phyloP scores from a whole-genome alignment of 2,113 vertebrate species.

The Clinocottus analis region DNA sequence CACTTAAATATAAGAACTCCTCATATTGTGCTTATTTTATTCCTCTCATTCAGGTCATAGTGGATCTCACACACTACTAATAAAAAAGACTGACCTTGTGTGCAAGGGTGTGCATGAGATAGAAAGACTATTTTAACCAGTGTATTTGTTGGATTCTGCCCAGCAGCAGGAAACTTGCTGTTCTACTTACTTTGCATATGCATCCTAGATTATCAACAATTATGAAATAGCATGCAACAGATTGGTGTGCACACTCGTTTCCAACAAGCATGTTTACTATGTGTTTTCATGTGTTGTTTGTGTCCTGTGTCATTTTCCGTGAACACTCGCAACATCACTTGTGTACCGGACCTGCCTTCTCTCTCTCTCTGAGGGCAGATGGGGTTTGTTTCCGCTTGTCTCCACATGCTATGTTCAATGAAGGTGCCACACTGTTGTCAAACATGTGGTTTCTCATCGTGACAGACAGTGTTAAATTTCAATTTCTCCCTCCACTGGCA shows the following conservation, averaged over 20 bases:
- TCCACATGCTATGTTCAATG: slow-evolving; percentile 35
- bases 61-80: slow-evolving; percentile 18
- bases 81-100: neutral
- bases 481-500: slow-evolving; percentile 27
- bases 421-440: slow-evolving; percentile 48
- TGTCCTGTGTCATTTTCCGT: slow-evolving; percentile 25
- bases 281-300: slow-evolving; percentile 19
- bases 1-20: neutral
- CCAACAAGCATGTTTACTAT: neutral
- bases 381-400: slow-evolving; percentile 57
- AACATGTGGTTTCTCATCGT: slow-evolving; percentile 42
- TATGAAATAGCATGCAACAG: slow-evolving; percentile 26
- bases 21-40: neutral
- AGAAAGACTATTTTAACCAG: slow-evolving; percentile 3
- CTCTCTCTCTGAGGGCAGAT: slow-evolving; percentile 24
- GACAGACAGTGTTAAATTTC: slow-evolving; percentile 36
- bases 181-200: neutral
- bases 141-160: neutral
- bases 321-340: slow-evolving; percentile 12
- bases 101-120: slow-evolving; percentile 12
- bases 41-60: neutral
- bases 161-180: neutral
- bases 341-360: slow-evolving; percentile 2
- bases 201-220: slow-evolving; percentile 28
- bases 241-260: neutral